Base-by-base conservation (phyloP, 1,140 invertebrate species). In the Aphelinus atriplicis region DNA sequence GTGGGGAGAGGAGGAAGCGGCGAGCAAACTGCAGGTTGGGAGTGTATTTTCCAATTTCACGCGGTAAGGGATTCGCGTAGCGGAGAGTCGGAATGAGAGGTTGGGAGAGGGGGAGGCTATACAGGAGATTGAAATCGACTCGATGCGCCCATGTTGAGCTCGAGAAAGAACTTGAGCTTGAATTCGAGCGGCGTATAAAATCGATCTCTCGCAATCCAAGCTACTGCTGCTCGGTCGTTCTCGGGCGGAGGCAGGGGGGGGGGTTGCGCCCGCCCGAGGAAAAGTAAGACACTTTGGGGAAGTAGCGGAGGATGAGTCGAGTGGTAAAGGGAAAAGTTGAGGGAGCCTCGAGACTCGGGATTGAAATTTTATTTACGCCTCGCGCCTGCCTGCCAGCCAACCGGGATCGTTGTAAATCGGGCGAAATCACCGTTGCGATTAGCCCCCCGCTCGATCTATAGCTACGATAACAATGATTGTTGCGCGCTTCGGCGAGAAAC, bases 1-100 rank as follows among this genome's bases (percentile, higher is more conserved):
- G 26, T 26, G 26, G 26, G 26, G 26, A 26, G 26, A 26, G 26
- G 26, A 26, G 26, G 26, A 26, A 26, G 26, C 26, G 26, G 26
- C 26, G 26, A 26, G 26, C 26, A 26, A 26, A 26, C 26, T 26
- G 26, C 26, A 26, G 26, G 26, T 26, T 26, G 65, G 57, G 48
- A 68, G 57, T 74, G 72, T 74, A 74, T 74, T 74, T 74, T 74
- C 68, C 72, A 74, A 74, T 74, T 74, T 61, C 64, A 66, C 64
- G 62, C 48, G 65, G 72, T 42, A 55, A 55, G 56, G 56, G 65
- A 62, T 3, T 26, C 26, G 57, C 26, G 56, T 50, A 62, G 56
- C 3, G 6, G 51, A 3, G 58, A 3, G 72, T 46, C 26, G 26
- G 26, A 7, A 53, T 9, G 47, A 43, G 26, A 9, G 53, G 62